These are phyloP conservation scores for Conomelus anceps DNA, from an alignment of 2,888 invertebrate genomes.

Conservation along the genomic window DNA sequence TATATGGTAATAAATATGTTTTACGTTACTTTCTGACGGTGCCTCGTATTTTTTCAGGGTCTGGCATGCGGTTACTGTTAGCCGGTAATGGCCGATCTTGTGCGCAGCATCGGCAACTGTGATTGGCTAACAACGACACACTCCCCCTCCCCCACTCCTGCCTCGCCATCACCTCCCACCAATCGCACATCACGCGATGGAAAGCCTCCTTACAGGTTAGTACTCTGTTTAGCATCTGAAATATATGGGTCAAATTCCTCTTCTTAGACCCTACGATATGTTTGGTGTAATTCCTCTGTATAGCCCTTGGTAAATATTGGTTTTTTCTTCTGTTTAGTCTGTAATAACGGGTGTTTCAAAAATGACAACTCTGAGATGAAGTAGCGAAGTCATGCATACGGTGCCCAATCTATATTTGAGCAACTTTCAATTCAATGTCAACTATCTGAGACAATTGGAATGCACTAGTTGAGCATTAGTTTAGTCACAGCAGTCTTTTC, in stretches of 20 bases:
- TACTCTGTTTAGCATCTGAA: neutral
- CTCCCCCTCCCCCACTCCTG: conserved; percentile 33
- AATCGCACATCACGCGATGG: conserved; percentile 43
- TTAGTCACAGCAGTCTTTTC: too few relatives aligned
- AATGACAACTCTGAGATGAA: too few relatives aligned
- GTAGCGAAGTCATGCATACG: too few relatives aligned
- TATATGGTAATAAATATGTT: neutral
- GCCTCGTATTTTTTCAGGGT: too few relatives aligned
- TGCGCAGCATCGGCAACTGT: conserved; percentile 45
- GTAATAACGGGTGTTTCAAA: too few relatives aligned
- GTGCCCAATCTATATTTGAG: too few relatives aligned
- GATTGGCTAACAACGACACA: conserved; percentile 44
- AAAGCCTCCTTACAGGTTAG: conserved; percentile 53
- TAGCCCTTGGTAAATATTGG: too few relatives aligned
- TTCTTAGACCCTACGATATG: neutral
- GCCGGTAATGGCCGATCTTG: conserved; percentile 38
- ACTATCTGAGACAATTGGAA: too few relatives aligned
- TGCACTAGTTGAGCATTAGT: too few relatives aligned
- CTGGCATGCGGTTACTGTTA: conserved; percentile 11
- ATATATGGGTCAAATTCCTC: neutral
- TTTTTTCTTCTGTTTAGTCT: too few relatives aligned
- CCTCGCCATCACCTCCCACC: neutral
- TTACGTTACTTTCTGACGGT: neutral
- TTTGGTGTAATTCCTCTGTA: too few relatives aligned
- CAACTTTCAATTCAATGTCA: too few relatives aligned